A percentile compares a stretch with the other conserved stretches of the same genome.
Evolutionary conservation across 2,113 vertebrate genomes (phyloP).

Genomic region (Camelus bactrianus): DNA sequence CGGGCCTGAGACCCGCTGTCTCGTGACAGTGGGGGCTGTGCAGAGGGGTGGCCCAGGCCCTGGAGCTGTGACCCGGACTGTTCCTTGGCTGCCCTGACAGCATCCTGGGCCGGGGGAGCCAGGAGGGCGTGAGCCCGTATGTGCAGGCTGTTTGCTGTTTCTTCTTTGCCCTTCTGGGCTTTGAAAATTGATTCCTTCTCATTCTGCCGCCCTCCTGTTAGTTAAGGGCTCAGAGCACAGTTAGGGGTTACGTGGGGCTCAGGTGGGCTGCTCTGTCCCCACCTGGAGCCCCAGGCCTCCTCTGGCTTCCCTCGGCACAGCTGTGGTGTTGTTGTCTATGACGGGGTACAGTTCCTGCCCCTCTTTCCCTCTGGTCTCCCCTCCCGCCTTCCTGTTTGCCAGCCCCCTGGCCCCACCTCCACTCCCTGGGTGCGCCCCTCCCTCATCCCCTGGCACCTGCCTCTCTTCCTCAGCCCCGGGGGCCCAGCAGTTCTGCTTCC

Average conservation of each 20-base stretch:
- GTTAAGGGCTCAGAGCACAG: neutral
- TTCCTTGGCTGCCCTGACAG: neutral
- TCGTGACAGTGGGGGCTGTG: neutral
- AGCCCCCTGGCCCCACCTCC: accelerated
- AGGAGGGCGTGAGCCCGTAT: accelerated
- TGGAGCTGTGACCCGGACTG: neutral
- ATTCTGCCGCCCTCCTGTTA: neutral
- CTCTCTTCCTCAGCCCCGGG: conserved; percentile 93
- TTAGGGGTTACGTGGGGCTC: neutral
- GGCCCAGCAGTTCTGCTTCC: conserved; percentile 99
- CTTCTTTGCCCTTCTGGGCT: neutral
- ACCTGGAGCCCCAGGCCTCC: neutral
- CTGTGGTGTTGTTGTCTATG: accelerated
- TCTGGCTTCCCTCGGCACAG: neutral
- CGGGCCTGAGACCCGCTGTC: neutral
- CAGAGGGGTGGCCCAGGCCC: neutral
- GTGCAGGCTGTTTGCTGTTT: neutral
- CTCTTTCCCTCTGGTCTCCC: neutral
- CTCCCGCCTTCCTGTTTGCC: too few species aligned
- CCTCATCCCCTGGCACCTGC: accelerated
- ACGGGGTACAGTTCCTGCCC: too few species aligned
- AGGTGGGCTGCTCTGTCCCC: neutral
- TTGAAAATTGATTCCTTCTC: neutral
- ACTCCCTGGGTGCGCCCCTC: neutral
- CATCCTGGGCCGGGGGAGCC: accelerated